Evolutionary conservation across 2,888 invertebrate genomes (phyloP).

Genomic region (Acanthosepion pharaonis): DNA sequence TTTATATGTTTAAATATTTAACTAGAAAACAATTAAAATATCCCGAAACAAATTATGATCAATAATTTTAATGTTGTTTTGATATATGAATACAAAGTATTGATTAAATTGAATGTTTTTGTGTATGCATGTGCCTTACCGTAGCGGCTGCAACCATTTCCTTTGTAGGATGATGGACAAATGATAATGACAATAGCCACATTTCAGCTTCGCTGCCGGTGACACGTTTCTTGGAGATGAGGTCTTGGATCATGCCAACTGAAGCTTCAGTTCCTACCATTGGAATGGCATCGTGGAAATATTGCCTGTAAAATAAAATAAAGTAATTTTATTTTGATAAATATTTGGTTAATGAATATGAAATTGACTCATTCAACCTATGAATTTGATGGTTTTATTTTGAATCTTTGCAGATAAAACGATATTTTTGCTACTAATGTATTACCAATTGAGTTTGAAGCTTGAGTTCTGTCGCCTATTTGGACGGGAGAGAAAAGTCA

Average conservation of each 20-base stretch:
- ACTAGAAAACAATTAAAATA: too few relatives aligned
- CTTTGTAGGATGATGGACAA: slow-evolving; percentile 79
- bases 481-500: too few relatives aligned
- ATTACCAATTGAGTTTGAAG: too few relatives aligned
- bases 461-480: too few relatives aligned
- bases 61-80: too few relatives aligned
- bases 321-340: slow-evolving; percentile 79
- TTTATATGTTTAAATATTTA: slow-evolving; percentile 78
- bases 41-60: too few relatives aligned
- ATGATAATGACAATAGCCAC: slow-evolving; percentile 90
- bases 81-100: slow-evolving; percentile 77
- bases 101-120: slow-evolving; percentile 75
- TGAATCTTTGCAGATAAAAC: not conserved
- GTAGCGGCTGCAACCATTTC: slow-evolving; percentile 75
- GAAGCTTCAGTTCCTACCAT: slow-evolving; percentile 89
- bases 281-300: slow-evolving; percentile 88
- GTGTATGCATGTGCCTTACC: slow-evolving; percentile 79
- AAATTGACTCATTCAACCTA: slow-evolving; percentile 49
- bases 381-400: not conserved
- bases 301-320: slow-evolving; percentile 77
- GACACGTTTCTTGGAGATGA: slow-evolving; percentile 81
- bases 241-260: slow-evolving; percentile 87
- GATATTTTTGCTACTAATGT: too few relatives aligned
- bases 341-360: slow-evolving; percentile 69
- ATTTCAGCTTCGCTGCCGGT: slow-evolving; percentile 81